Base-by-base conservation (phyloP, 2,888 invertebrate species). In the Hybos culiciformis region DNA sequence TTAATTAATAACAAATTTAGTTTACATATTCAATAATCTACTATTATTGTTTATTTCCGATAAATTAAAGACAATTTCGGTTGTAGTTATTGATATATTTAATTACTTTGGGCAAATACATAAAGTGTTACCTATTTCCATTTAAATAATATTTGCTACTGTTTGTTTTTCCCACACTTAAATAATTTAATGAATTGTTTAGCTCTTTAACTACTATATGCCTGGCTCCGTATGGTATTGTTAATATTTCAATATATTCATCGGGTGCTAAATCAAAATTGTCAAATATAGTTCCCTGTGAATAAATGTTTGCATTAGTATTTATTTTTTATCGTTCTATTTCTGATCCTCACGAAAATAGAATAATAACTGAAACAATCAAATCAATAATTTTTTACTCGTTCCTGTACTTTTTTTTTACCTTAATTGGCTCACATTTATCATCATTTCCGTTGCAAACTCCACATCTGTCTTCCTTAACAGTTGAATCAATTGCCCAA, bases 401-500 rank as follows among this genome's bases (percentile, higher is more conserved):
- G 6, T 24, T 31, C 32, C 8, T n/a, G n/a, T n/a, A n/a, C n/a
- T 20, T 20, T 4, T 32, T 11, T 23, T 41, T 40, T 51, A 56
- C 76, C 48, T 73, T 70, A 44, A 78, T 75, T 21, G 80, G 81
- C 55, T 78, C 78, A 62, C 91, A 91, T 46, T 78, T 80, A 14
- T 80, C 78, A 9, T 87, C 86, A 58, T 81, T 78, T 5, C 91
- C 91, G 53, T 83, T 83, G 59, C 91, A 91, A 40, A 86, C 71
- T 6, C 91, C 90, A 60, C 91, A 91, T 37, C 78, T 74, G 64
- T 91, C 91, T 56, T 87, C 87, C 53, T 77, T 73, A 23, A 80
- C 73, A 41, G 74, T 74, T 0, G 88, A 88, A 57, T 83, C 83
- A 38, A 91, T 78, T 42, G 75, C 68, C 87, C 88, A 90, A 68